Evolutionary conservation across 2,113 vertebrate genomes (phyloP).

Genomic region (Danio rerio): GRCz12tu NC_133179.1:21775501-21776000

Average conservation of each 20-base stretch:
- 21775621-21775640: too few species aligned
- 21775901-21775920: neutral
- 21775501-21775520: too few species aligned
- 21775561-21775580: too few species aligned
- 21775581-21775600: too few species aligned
- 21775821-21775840: neutral
- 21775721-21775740: too few species aligned
- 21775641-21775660: too few species aligned
- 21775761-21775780: neutral
- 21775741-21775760: neutral
- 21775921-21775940: slow-evolving; percentile 17
- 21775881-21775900: neutral
- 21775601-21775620: too few species aligned
- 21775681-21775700: too few species aligned
- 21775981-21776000: neutral
- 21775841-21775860: neutral
- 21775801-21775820: neutral
- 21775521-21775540: too few species aligned
- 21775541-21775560: too few species aligned
- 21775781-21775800: neutral
- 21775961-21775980: neutral
- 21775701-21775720: too few species aligned
- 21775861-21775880: neutral
- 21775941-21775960: slow-evolving; percentile 1
- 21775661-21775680: too few species aligned